phyloP scores from a whole-genome alignment of 2,113 vertebrate genomes.

The Panthera leo region DNA sequence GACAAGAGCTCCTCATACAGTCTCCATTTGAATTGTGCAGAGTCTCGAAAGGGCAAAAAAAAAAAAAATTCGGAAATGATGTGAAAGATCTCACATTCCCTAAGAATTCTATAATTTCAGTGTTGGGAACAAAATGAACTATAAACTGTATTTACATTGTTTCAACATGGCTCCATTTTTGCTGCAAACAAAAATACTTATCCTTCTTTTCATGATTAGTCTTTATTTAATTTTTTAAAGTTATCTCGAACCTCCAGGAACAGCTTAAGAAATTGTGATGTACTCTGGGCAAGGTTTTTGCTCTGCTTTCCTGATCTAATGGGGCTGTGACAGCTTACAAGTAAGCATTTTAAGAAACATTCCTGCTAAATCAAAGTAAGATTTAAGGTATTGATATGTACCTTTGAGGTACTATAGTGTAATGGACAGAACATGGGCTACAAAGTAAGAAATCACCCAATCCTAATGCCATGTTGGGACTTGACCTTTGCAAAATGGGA shows the following conservation, averaged over 20 bases:
- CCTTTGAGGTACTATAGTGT: neutral
- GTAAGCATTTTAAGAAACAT: neutral
- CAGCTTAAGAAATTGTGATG: neutral
- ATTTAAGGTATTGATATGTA: neutral
- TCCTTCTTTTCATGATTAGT: neutral
- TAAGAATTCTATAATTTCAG: neutral
- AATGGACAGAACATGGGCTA: neutral
- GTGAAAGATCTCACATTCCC: neutral
- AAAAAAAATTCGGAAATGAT: neutral
- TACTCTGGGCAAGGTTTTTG: neutral
- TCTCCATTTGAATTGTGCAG: neutral
- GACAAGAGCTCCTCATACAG: neutral
- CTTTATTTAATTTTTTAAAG: neutral
- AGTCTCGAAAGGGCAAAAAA: neutral
- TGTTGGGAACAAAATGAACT: neutral
- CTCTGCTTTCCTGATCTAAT: neutral
- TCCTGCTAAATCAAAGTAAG: neutral
- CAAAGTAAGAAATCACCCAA: neutral
- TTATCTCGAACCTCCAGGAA: neutral
- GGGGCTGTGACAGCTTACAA: neutral
- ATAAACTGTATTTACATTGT: neutral
- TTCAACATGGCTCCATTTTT: neutral
- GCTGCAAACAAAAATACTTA: neutral
- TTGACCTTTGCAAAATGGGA: neutral
- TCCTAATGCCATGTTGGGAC: neutral